phyloP scores from a whole-genome alignment of 2,113 vertebrate species.

The Oncorhynchus masou region DNA sequence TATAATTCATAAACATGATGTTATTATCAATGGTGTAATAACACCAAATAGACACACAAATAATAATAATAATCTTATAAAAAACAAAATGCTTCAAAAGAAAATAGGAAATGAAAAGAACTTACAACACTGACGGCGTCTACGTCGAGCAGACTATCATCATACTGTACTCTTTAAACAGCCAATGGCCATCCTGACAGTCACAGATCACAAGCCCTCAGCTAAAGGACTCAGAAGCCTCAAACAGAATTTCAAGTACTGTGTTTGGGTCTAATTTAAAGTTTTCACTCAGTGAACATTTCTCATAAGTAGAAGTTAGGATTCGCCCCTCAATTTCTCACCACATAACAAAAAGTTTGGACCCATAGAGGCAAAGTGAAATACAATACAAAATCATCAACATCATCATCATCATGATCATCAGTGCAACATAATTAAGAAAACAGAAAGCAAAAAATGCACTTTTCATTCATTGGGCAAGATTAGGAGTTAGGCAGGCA shows the following conservation, averaged over 20 bases:
- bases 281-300: no score
- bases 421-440: slow-evolving; percentile 33
- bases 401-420: slow-evolving; percentile 1
- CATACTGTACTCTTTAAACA: slow-evolving; percentile 28
- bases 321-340: slow-evolving; percentile 35
- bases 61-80: slow-evolving; percentile 49
- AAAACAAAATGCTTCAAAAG: slow-evolving; percentile 52
- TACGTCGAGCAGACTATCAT: slow-evolving; percentile 46
- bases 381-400: slow-evolving; percentile 27
- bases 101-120: slow-evolving; percentile 29
- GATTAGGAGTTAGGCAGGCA: not conserved
- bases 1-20: slow-evolving; percentile 14
- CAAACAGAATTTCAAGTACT: slow-evolving; percentile 75
- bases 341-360: slow-evolving; percentile 33
- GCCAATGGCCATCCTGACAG: slow-evolving; percentile 49
- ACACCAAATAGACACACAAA: slow-evolving; percentile 25
- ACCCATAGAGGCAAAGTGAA: slow-evolving; percentile 56
- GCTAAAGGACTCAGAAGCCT: slow-evolving; percentile 60
- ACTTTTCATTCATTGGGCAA: slow-evolving; percentile 28
- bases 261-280: not conserved
- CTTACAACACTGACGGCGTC: slow-evolving; percentile 43
- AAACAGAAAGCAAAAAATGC: slow-evolving; percentile 33
- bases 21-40: slow-evolving; percentile 29
- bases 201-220: slow-evolving; percentile 30
- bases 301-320: no score